Percentiles rank a stretch among this genome's conserved stretches.
Conservation (phyloP, 2,113 vertebrate species). For the Phocoena sinus region DNA sequence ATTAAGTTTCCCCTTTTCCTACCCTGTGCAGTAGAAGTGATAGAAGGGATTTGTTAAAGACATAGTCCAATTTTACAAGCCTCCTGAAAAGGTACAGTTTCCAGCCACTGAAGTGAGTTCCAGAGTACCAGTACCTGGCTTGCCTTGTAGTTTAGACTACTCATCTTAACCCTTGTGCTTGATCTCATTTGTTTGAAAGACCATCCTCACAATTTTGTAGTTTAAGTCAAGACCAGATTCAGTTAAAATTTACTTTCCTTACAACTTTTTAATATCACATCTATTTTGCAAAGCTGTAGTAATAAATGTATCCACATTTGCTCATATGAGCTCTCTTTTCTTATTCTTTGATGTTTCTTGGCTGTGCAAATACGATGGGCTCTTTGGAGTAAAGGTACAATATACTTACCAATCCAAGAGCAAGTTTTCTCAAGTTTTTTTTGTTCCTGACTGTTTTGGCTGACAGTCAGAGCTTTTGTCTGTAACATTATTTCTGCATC, state of each 20-base stretch:
- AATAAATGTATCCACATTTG: neutral
- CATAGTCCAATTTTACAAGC: neutral
- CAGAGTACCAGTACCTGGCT: neutral
- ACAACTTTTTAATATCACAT: neutral
- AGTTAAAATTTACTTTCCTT: conserved; percentile 2
- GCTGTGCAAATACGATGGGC: neutral
- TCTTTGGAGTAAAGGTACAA: neutral
- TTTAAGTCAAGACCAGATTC: neutral
- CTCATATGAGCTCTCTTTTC: neutral
- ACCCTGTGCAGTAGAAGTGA: neutral
- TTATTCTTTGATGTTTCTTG: neutral
- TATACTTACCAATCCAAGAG: neutral
- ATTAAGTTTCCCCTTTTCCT: neutral
- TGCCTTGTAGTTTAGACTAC: neutral
- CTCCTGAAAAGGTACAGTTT: neutral
- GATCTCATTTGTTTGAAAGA: neutral
- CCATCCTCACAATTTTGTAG: neutral
- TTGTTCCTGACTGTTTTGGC: neutral
- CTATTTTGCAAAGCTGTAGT: neutral
- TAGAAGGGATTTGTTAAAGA: neutral
- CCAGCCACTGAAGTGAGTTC: neutral
- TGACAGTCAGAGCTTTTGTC: neutral
- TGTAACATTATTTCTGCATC: neutral
- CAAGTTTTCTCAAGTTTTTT: neutral
- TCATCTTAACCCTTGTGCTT: neutral